These are phyloP conservation scores for Cecidostiba fungosa DNA, from an alignment of 2,888 invertebrate species.

Conservation along the genomic window DNA sequence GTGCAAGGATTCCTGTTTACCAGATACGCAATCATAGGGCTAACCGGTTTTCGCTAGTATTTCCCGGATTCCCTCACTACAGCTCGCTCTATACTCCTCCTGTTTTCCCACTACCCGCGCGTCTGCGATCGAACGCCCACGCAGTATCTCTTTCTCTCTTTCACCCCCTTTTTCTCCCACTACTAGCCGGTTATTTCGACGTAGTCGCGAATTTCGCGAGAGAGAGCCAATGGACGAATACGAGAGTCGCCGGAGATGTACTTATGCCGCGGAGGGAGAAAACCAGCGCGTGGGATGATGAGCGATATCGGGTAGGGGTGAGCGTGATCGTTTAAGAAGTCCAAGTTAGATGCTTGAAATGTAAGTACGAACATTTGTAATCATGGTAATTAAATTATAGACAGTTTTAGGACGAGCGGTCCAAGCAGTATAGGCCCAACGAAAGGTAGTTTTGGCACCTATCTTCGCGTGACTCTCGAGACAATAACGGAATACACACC, in stretches of 20 bases:
- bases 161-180: background rate
- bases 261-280: background rate
- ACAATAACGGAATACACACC: too few relatives aligned
- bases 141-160: background rate
- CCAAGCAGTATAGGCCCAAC: too few relatives aligned
- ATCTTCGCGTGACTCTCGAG: too few relatives aligned
- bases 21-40: background rate
- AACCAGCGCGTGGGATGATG: conserved; percentile 34
- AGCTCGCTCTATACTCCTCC: too few relatives aligned
- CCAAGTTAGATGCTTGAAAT: background rate
- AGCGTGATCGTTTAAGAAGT: background rate
- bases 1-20: background rate
- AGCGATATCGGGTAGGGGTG: background rate
- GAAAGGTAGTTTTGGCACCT: too few relatives aligned
- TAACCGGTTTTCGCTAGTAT: background rate
- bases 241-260: background rate
- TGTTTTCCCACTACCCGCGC: conserved; percentile 17
- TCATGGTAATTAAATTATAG: too few relatives aligned
- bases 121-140: conserved; percentile 29
- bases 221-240: conserved; percentile 33
- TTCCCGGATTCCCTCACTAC: background rate
- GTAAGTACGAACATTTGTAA: background rate
- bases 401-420: too few relatives aligned
- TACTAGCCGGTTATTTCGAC: background rate
- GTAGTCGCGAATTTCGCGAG: conserved; percentile 2